Conservation (phyloP, 2,888 invertebrate species). For the Agonopterix alstromeriana region DNA sequence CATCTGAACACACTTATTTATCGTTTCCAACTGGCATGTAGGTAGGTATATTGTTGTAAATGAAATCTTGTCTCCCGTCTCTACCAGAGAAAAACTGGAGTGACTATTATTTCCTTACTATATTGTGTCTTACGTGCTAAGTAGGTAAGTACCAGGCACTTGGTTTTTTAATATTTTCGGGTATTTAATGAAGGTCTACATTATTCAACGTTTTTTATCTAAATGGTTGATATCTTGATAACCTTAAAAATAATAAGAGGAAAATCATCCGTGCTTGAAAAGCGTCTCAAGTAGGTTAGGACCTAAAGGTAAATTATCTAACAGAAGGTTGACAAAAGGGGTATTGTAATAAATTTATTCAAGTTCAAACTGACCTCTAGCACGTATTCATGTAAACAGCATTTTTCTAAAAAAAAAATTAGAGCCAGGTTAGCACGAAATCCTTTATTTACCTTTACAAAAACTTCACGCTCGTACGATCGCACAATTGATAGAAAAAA, state of each 20-base stretch:
- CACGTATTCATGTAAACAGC: constrained; percentile 19
- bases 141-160: too few relatives aligned
- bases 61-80: too few relatives aligned
- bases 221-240: too few relatives aligned
- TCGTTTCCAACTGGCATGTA: too few relatives aligned
- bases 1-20: too few relatives aligned
- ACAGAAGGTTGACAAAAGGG: constrained; percentile 1
- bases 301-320: background rate
- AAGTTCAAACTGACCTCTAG: constrained; percentile 12
- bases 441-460: constrained; percentile 13
- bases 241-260: background rate
- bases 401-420: constrained; percentile 15
- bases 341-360: constrained; percentile 1
- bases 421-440: constrained; percentile 29
- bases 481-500: background rate
- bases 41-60: too few relatives aligned
- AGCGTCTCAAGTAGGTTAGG: background rate
- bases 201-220: too few relatives aligned
- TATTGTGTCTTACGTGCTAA: too few relatives aligned
- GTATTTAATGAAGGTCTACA: too few relatives aligned
- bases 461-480: constrained; percentile 35
- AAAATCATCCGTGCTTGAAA: background rate
- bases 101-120: too few relatives aligned
- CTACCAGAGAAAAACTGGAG: too few relatives aligned
- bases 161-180: too few relatives aligned